Evolutionary conservation across 2,888 invertebrate species (phyloP), one percentile per base, ranked within the genome.

Genomic region (Endotricha flammealis): DNA sequence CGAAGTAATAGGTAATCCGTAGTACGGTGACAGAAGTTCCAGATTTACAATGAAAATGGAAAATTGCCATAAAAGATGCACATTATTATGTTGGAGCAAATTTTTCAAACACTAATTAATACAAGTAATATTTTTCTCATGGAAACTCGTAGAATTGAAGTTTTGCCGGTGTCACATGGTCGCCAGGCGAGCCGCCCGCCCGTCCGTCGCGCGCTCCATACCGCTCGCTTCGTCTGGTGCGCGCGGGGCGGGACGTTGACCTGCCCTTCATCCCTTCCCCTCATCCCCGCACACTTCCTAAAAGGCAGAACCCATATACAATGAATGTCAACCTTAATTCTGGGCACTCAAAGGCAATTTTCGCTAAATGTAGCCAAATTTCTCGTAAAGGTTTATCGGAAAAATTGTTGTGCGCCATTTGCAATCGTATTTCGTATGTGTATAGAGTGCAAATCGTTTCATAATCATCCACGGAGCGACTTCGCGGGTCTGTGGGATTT

Each of bases 241-340:
- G 20, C 42, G 53, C 46, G 51, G 50, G 42, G 55, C 45, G 67
- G 73, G 64, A 61, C 76, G 65, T 64, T 77, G 78, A 79, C 79
- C 79, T 78, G 55, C 75, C 70, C 70, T 64, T 65, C 68, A 33
- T 33, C 32, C 25, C 32, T 33, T 17, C 52, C 44, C 49, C 59
- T 60, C 61, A 60, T 49, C 57, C 41, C 49, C 57, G 42, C 53
- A 48, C 53, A 43, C 54, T 44, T 50, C 48, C 51, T 48, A 46
- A 57, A 55, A 60, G 46, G 62, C 46, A 55, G 41, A 45, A 38
- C 44, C n/a, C 40, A 34, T 37, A 36, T 41, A 48, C 43, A 44
- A 50, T 66, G 58, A 76, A 68, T 67, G 56, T 60, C 68, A 66
- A 75, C 79, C 77, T 70, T 78, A 76, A 69, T 63, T 56, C 57